Evolutionary conservation across 1,140 invertebrate genomes (phyloP), one percentile per base, ranked within the genome.

Genomic region (Leptoteleia sp.): DNA sequence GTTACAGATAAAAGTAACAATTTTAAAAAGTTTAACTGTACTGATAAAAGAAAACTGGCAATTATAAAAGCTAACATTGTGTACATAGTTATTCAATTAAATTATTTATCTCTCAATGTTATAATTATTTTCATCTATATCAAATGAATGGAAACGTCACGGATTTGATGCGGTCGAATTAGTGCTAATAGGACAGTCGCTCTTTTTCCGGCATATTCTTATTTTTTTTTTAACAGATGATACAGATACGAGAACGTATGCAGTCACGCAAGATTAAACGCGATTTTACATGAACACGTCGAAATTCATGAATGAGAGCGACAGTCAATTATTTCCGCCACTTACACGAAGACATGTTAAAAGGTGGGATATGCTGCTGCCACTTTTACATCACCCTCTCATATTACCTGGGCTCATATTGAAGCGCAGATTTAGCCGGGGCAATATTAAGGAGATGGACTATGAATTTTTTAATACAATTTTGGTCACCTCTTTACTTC

Each of bases 181-280:
- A n/a, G n/a, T n/a, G n/a, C n/a, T n/a, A n/a, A n/a, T n/a, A n/a
- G 33, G 61, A 16, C 61, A 17, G 9, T 54, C 43, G 52, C 35
- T 70, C 54, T 59, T 70, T 65, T 70, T 42, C 45, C 25, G 35
- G 65, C 45, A 50, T 33, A 59, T 52, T 54, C 35, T 48, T 55
- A 52, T 54, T 61, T 71, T 54, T 61, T 71, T 70, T 52, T 19
- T 12, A 42, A 19, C 54, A 62, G 68, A 64, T 48, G 31, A 54
- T 50, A 40, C 33, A 40, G 59, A 72, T 64, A 73, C 35, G 25
- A 29, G 40, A 48, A 64, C 59, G 42, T 64, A 71, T 64, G 59
- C 50, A 55, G 70, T 73, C 50, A 64, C 50, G 59, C 48, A 73
- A 73, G 70, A 73, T 64, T 57, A 73, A 55, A 40, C 70, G 48